Percentiles rank a stretch among this genome's conserved stretches.
phyloP scores from a whole-genome alignment of 2,797 vertebrate species.

The Botia kubotai region DNA sequence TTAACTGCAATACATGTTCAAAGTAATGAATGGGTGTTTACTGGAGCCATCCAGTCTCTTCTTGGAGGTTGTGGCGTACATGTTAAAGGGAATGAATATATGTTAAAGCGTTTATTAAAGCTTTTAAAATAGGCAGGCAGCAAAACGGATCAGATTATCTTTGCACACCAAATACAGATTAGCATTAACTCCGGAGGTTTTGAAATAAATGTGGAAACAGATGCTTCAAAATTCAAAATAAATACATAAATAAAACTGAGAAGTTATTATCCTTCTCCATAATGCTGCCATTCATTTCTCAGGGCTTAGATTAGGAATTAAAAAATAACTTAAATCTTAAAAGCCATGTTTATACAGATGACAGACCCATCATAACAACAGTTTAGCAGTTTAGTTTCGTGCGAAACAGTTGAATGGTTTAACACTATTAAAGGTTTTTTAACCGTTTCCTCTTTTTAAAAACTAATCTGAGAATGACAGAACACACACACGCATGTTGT shows the following conservation, averaged over 20 bases:
- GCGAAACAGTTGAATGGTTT: not conserved
- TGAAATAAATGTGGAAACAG: too few species aligned
- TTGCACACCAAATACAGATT: too few species aligned
- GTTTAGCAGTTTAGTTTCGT: not conserved
- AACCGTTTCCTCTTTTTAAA: not conserved
- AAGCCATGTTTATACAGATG: not conserved
- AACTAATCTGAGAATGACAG: not conserved
- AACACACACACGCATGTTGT: too few species aligned
- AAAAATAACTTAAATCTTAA: not conserved
- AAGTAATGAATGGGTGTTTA: not conserved
- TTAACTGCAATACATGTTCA: not conserved
- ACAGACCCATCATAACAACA: not conserved
- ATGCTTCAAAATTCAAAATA: too few species aligned
- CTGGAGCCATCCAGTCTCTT: not conserved
- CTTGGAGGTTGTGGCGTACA: not conserved
- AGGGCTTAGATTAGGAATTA: not conserved
- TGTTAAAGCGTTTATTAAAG: not conserved
- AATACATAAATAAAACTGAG: too few species aligned
- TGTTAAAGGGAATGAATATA: not conserved
- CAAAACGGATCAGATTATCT: too few species aligned
- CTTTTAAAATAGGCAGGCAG: not conserved
- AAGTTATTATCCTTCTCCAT: not conserved
- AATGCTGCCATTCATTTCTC: slow-evolving; percentile 1
- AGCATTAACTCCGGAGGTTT: too few species aligned
- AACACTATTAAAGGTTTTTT: not conserved